Conservation (phyloP, 2,113 vertebrate genomes). For the Perognathus longimembris region DNA sequence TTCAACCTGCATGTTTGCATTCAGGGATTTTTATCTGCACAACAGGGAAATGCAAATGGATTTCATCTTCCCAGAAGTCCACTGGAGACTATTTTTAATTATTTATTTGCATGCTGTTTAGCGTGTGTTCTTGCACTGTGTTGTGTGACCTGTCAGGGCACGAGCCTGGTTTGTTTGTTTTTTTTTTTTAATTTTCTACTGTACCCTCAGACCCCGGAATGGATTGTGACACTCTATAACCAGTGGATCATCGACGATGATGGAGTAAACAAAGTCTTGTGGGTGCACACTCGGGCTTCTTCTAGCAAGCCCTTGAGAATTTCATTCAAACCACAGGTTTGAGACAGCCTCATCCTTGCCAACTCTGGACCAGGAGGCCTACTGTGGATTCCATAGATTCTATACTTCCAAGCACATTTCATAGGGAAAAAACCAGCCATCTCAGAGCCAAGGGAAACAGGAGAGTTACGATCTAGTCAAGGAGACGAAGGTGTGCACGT, state of each 20-base stretch:
- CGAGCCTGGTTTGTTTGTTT: background rate
- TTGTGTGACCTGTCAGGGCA: background rate
- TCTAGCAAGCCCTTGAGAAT: background rate
- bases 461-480: background rate
- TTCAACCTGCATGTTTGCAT: background rate
- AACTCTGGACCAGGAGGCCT: background rate
- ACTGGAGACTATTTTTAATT: slow-evolving; percentile 11
- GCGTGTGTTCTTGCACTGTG: background rate
- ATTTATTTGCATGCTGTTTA: background rate
- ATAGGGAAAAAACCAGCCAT: background rate
- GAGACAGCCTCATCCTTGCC: background rate
- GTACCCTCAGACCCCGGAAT: background rate
- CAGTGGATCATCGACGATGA: background rate
- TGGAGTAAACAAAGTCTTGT: background rate
- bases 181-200: background rate
- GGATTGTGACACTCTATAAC: background rate
- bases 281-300: background rate
- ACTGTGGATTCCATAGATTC: background rate
- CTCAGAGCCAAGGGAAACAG: background rate
- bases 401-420: background rate
- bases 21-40: background rate
- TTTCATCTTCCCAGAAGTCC: background rate
- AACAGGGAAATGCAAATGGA: background rate
- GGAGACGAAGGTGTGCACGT: background rate
- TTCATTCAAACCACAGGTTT: background rate